phyloP scores from a whole-genome alignment of 2,113 vertebrate genomes.

The Mellivora capensis region DNA sequence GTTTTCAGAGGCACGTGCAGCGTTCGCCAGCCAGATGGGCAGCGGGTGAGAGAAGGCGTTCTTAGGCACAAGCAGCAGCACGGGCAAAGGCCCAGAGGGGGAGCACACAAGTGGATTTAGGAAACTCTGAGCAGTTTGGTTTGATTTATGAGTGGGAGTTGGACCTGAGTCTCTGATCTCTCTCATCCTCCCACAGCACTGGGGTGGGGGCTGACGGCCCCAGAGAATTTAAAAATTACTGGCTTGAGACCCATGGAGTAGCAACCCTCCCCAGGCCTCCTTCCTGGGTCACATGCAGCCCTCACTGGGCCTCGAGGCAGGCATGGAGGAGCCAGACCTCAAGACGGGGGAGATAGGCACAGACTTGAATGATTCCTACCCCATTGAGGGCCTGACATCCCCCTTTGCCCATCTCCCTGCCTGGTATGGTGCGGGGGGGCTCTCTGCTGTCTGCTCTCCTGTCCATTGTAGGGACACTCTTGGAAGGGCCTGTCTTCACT shows the following conservation, averaged over 20 bases:
- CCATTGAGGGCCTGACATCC: rapidly evolving
- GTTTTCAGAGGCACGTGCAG: neutral
- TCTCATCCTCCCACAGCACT: rapidly evolving
- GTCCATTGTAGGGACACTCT: neutral
- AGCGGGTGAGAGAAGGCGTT: neutral
- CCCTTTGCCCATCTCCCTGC: neutral
- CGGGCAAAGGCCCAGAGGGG: neutral
- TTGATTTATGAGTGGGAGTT: rapidly evolving
- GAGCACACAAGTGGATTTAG: rapidly evolving
- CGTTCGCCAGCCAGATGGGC: neutral
- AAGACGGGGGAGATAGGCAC: no score
- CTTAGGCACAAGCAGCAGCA: neutral
- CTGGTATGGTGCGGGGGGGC: neutral
- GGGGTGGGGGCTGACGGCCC: neutral
- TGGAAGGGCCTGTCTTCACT: neutral
- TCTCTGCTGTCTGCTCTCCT: neutral
- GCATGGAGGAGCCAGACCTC: no score
- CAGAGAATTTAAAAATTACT: neutral
- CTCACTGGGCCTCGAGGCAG: rapidly evolving
- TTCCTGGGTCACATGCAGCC: neutral
- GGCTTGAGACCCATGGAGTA: neutral
- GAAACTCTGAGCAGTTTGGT: neutral
- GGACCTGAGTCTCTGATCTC: neutral
- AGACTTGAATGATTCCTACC: neutral
- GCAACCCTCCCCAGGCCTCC: neutral